Evolutionary conservation across 2,113 vertebrate genomes (phyloP).

Genomic region (Panthera tigris): DNA sequence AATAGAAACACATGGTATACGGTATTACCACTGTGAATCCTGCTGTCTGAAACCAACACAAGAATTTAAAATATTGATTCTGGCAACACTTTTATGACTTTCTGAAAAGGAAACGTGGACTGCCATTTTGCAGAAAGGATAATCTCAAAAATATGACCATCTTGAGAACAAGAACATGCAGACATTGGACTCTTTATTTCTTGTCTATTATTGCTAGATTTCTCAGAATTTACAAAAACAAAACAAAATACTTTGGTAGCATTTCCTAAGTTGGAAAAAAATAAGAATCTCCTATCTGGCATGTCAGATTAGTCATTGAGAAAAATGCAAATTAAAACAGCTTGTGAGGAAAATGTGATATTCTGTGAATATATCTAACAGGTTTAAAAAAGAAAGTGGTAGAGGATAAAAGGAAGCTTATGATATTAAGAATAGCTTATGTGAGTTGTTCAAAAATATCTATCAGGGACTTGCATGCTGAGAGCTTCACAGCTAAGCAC

Average conservation of each 20-base stretch:
- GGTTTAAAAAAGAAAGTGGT: conserved; percentile 34
- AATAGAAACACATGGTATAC: conserved; percentile 6
- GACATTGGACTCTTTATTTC: neutral
- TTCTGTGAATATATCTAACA: conserved; percentile 36
- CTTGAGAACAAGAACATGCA: neutral
- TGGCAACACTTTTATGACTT: conserved; percentile 36
- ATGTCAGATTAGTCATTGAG: conserved; percentile 50
- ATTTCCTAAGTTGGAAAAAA: conserved; percentile 46
- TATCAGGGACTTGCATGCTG: neutral
- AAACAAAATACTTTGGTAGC: neutral
- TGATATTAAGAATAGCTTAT: conserved; percentile 21
- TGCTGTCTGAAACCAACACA: conserved; percentile 1
- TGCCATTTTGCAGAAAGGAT: conserved; percentile 54
- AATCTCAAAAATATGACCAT: conserved; percentile 52
- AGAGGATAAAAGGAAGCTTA: conserved; percentile 55
- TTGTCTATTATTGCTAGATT: conserved; percentile 11
- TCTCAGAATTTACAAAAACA: conserved; percentile 25
- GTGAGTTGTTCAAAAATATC: conserved; percentile 40
- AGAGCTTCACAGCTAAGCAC: neutral
- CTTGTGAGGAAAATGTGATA: conserved; percentile 9
- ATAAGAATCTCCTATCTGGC: conserved; percentile 14
- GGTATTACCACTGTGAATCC: conserved; percentile 10
- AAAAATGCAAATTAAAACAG: conserved; percentile 58
- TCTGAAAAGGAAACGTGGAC: conserved; percentile 10
- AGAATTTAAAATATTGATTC: conserved; percentile 55